Evolutionary conservation across 2,113 vertebrate genomes (phyloP).

Genomic region (Hipposideros armiger): DNA sequence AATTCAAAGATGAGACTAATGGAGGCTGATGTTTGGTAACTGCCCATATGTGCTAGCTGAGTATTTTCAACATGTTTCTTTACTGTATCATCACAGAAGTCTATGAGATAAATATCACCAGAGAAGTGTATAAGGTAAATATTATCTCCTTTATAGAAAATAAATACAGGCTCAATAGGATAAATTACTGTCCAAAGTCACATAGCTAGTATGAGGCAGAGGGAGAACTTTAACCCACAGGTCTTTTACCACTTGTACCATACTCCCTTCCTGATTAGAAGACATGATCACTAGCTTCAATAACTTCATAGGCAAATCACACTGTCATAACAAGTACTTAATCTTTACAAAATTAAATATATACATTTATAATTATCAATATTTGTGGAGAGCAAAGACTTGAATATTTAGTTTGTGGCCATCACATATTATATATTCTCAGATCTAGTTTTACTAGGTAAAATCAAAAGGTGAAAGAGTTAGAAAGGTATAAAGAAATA

Average conservation of each 20-base stretch:
- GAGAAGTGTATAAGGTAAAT: not conserved
- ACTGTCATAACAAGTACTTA: conserved; percentile 45
- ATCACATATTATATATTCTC: not conserved
- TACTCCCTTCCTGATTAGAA: not conserved
- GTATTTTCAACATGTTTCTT: not conserved
- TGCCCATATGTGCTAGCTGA: not conserved
- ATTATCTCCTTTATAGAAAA: not conserved
- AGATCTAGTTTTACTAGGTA: conserved; percentile 19
- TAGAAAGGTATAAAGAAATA: conserved; percentile 30
- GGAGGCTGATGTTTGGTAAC: not conserved
- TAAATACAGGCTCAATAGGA: not conserved
- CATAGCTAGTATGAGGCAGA: not conserved
- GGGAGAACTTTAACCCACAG: not conserved
- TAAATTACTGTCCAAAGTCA: not conserved
- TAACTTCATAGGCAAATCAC: not conserved
- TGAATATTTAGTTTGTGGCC: not conserved
- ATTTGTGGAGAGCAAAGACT: not conserved
- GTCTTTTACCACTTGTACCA: not conserved
- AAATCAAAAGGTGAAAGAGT: not conserved
- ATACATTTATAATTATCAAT: not conserved
- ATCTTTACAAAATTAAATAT: conserved; percentile 10
- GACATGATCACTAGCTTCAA: not conserved
- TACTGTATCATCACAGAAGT: conserved; percentile 5
- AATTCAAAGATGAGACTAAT: conserved; percentile 39
- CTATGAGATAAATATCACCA: conserved; percentile 17